These are phyloP conservation scores for Carlito syrichta DNA, from an alignment of 2,113 vertebrate species.

Conservation along the genomic window DNA sequence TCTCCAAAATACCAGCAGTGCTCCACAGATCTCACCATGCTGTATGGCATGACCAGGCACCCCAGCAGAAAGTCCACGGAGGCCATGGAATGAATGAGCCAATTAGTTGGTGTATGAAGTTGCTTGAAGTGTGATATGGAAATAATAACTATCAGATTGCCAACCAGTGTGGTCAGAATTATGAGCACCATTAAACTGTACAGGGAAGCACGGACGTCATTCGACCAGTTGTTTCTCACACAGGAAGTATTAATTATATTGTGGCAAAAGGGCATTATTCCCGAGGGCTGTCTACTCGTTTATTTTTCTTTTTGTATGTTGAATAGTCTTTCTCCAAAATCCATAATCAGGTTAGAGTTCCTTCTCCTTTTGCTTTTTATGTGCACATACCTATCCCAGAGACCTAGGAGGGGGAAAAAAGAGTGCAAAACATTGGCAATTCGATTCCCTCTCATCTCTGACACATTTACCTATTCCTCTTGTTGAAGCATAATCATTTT, in stretches of 20 bases:
- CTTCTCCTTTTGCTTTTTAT: slow-evolving; percentile 8
- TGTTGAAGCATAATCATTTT: background rate
- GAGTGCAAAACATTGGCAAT: background rate
- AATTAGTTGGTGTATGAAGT: slow-evolving; percentile 86
- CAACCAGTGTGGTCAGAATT: slow-evolving; percentile 83
- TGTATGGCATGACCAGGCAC: slow-evolving; percentile 87
- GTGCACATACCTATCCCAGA: background rate
- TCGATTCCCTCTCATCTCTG: background rate
- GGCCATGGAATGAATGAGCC: slow-evolving; percentile 87
- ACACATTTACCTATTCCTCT: background rate
- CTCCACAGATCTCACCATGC: slow-evolving; percentile 87
- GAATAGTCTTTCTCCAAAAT: slow-evolving; percentile 13
- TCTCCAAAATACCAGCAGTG: slow-evolving; percentile 89
- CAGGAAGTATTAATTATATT: slow-evolving; percentile 84
- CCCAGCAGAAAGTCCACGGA: slow-evolving; percentile 85
- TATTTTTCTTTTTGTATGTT: background rate
- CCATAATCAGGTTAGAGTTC: background rate
- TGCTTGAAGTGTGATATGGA: slow-evolving; percentile 86
- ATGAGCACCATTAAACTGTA: slow-evolving; percentile 82
- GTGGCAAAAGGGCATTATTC: slow-evolving; percentile 78
- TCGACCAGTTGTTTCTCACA: slow-evolving; percentile 78
- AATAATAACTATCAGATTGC: slow-evolving; percentile 87
- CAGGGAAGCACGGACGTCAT: slow-evolving; percentile 74
- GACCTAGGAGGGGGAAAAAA: slow-evolving; percentile 46
- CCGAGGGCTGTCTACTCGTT: background rate